A percentile compares a stretch with the other conserved stretches of the same genome.
Evolutionary conservation across 2,797 vertebrate species (phyloP).

Genomic region (Gobionotothen gibberifrons): DNA sequence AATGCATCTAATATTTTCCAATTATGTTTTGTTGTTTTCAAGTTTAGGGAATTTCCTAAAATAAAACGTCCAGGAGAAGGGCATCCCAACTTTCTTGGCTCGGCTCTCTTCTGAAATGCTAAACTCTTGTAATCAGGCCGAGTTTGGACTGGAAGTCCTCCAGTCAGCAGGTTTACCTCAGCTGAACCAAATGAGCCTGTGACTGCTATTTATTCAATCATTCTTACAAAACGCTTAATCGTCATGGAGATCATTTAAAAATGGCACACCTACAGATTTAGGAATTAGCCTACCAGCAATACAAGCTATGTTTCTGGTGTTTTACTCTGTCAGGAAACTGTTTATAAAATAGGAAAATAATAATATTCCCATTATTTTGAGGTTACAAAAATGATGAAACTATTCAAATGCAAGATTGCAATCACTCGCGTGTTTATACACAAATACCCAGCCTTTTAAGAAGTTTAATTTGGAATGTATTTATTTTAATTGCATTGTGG

Average conservation of each 20-base stretch:
- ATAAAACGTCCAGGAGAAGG: constrained; percentile 11
- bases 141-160: constrained; percentile 64
- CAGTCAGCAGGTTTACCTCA: constrained; percentile 73
- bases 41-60: too few relatives aligned
- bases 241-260: not conserved
- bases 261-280: not conserved
- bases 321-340: not conserved
- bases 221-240: not conserved
- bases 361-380: too few relatives aligned
- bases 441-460: not conserved
- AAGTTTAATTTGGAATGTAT: not conserved
- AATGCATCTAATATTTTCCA: too few relatives aligned
- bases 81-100: constrained; percentile 41
- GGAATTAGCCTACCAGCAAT: not conserved
- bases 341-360: too few relatives aligned
- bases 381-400: too few relatives aligned
- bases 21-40: too few relatives aligned
- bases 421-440: not conserved
- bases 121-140: constrained; percentile 59
- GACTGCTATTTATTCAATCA: constrained; percentile 3
- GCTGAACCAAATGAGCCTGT: constrained; percentile 58
- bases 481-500: not conserved
- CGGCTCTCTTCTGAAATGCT: constrained; percentile 32
- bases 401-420: not conserved
- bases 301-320: too few relatives aligned